phyloP scores from a whole-genome alignment of 2,113 vertebrate genomes.

The Cariama cristata region DNA sequence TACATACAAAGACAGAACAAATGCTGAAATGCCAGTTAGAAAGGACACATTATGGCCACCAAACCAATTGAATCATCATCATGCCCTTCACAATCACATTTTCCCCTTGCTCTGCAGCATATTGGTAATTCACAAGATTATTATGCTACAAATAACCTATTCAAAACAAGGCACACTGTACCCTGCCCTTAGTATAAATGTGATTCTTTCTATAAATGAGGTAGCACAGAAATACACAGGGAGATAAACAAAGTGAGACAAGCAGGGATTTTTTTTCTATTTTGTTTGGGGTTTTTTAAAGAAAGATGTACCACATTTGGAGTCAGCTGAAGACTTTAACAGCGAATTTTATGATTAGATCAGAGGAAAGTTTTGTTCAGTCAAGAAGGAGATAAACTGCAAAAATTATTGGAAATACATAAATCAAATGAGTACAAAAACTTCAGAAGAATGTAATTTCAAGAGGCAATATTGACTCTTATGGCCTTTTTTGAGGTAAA shows the following conservation, averaged over 20 bases:
- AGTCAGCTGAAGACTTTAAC: not conserved
- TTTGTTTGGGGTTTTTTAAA: not conserved
- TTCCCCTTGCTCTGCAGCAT: slow-evolving; percentile 7
- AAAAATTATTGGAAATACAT: not conserved
- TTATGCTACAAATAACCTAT: slow-evolving; percentile 52
- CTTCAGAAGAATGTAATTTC: not conserved
- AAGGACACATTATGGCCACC: slow-evolving; percentile 27
- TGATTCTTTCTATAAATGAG: slow-evolving; percentile 2
- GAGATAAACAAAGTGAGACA: not conserved
- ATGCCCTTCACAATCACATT: slow-evolving; percentile 44
- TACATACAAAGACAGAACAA: slow-evolving; percentile 34
- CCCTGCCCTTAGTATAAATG: slow-evolving; percentile 1
- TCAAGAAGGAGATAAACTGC: not conserved
- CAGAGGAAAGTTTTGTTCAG: not conserved
- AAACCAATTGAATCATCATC: slow-evolving; percentile 51
- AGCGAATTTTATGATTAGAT: not conserved
- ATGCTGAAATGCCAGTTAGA: not conserved
- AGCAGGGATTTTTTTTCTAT: not conserved
- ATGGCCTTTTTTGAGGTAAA: not conserved
- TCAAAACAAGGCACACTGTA: slow-evolving; percentile 21
- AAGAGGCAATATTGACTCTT: not conserved
- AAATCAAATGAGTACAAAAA: not conserved
- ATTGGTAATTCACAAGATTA: slow-evolving; percentile 42
- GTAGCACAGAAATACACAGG: not conserved
- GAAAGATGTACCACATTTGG: not conserved